Evolutionary conservation across 1,140 invertebrate species (phyloP).

Genomic region (Meloidogyne chitwoodi): DNA sequence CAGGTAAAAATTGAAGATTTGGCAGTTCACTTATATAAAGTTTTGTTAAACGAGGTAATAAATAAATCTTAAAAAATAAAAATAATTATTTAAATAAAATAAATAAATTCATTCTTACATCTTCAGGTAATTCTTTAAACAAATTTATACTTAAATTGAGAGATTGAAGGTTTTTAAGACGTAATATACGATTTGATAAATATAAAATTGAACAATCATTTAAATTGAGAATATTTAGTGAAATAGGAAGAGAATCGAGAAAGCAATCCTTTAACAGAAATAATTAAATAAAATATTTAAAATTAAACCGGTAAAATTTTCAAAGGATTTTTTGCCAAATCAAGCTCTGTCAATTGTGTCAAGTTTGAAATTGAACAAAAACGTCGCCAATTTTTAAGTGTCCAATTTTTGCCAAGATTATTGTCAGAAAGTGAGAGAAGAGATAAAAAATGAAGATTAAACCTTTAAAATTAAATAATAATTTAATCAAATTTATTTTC

Average conservation of each 20-base stretch:
- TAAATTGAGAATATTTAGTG: constrained; percentile 6
- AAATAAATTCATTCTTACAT: not conserved
- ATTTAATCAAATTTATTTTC: no score
- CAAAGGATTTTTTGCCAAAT: constrained; percentile 20
- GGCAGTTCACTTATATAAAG: not conserved
- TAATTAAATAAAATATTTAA: not conserved
- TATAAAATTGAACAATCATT: not conserved
- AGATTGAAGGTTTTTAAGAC: not conserved
- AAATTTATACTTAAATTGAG: constrained; percentile 8
- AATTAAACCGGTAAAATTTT: constrained; percentile 17
- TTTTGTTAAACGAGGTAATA: not conserved
- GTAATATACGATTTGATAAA: constrained; percentile 8
- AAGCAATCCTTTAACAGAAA: constrained; percentile 10
- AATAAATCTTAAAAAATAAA: not conserved
- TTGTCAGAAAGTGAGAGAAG: constrained; percentile 8
- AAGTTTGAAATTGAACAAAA: constrained; percentile 16
- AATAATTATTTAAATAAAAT: not conserved
- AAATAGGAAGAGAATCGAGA: constrained; percentile 8
- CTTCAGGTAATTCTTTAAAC: constrained; percentile 18
- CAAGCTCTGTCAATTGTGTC: not conserved
- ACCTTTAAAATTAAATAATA: not conserved
- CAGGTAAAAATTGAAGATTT: not conserved
- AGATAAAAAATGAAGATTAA: not conserved
- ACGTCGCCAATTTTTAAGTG: constrained; percentile 9
- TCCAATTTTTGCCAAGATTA: constrained; percentile 1